phyloP scores from a whole-genome alignment of 2,888 invertebrate genomes.

The Caenorhabditis wallacei region DNA sequence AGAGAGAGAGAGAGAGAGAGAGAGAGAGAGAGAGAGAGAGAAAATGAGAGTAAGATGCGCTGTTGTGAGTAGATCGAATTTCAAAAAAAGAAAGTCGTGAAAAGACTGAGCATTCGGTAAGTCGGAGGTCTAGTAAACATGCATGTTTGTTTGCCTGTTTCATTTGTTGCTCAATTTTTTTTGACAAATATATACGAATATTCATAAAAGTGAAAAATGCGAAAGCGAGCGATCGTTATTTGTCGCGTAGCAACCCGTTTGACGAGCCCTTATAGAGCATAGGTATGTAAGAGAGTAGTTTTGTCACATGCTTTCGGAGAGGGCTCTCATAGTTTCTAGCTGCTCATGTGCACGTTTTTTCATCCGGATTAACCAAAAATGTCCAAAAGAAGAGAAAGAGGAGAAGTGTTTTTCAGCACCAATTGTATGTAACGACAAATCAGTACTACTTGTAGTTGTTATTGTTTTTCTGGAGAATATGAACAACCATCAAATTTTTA shows the following conservation, averaged over 20 bases:
- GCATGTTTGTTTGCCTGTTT: constrained; percentile 58
- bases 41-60: too few relatives aligned
- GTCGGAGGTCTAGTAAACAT: constrained; percentile 55
- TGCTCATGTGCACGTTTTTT: neutral
- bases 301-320: neutral
- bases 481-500: constrained; percentile 17
- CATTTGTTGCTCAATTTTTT: constrained; percentile 47
- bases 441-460: constrained; percentile 46
- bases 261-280: constrained; percentile 20
- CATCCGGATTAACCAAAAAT: too few relatives aligned
- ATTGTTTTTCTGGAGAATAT: constrained; percentile 23
- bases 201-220: constrained; percentile 16
- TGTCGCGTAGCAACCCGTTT: constrained; percentile 48
- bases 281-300: constrained; percentile 18
- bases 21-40: constrained; percentile 27
- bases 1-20: constrained; percentile 30
- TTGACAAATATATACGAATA: constrained; percentile 45
- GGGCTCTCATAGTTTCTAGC: neutral
- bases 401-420: neutral
- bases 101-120: constrained; percentile 39
- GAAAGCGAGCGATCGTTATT: neutral
- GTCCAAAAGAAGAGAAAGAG: neutral
- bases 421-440: constrained; percentile 14
- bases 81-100: constrained; percentile 58
- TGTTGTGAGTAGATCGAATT: constrained; percentile 57